Percentiles rank a stretch among this genome's conserved stretches.
phyloP scores from a whole-genome alignment of 2,888 invertebrate species.

The Sepioteuthis lessoniana region DNA sequence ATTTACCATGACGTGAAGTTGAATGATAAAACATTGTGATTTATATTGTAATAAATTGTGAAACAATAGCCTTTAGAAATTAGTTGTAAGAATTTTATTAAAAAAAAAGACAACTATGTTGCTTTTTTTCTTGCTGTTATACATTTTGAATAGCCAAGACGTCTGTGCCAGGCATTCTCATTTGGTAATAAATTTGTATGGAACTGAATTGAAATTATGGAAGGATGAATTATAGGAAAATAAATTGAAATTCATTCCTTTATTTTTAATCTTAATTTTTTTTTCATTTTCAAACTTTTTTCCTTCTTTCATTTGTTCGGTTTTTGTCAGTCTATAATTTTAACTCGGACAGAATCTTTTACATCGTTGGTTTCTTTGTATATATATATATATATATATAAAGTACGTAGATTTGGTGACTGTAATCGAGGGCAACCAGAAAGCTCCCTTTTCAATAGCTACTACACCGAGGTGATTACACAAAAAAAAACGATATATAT shows the following conservation, averaged over 20 bases:
- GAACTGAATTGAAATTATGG: not conserved
- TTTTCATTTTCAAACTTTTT: not conserved
- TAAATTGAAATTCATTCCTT: not conserved
- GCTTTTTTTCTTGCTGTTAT: not conserved
- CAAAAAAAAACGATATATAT: too few species aligned
- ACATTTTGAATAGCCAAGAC: not conserved
- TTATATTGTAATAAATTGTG: not conserved
- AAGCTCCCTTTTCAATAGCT: too few species aligned
- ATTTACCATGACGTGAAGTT: not conserved
- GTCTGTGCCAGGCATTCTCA: not conserved
- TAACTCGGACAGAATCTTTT: not conserved
- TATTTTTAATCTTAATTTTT: not conserved
- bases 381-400: too few species aligned
- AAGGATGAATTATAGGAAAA: not conserved
- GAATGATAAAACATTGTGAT: not conserved
- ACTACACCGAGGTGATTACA: too few species aligned
- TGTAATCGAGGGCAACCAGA: too few species aligned
- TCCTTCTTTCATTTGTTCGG: not conserved
- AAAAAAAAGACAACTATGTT: not conserved
- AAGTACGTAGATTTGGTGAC: too few species aligned
- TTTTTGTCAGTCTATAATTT: not conserved
- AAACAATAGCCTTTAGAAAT: conserved; percentile 1
- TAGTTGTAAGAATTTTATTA: not conserved
- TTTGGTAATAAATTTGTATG: not conserved
- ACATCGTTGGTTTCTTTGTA: not conserved